Percentiles rank a stretch among this genome's conserved stretches.
phyloP scores from a whole-genome alignment of 2,113 vertebrate genomes.

The Gallinago paraguaiae region DNA sequence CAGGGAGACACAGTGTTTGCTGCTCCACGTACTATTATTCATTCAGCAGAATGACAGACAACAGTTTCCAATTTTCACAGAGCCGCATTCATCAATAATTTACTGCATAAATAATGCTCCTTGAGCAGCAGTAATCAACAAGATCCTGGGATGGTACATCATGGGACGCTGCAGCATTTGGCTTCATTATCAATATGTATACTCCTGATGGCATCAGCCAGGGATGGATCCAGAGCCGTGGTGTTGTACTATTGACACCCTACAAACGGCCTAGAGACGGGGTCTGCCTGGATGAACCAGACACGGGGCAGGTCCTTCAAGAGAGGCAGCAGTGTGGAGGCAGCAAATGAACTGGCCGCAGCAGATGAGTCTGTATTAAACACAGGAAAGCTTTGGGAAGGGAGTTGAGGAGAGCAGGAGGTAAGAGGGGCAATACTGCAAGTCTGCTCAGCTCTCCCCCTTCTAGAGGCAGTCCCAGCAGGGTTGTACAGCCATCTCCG shows the following conservation, averaged over 20 bases:
- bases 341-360: neutral
- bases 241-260: neutral
- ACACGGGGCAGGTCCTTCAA: neutral
- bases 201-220: neutral
- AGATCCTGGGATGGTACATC: neutral
- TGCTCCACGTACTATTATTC: neutral
- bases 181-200: neutral
- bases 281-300: neutral
- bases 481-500: neutral
- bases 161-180: neutral
- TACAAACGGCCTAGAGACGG: neutral
- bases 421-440: neutral
- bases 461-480: neutral
- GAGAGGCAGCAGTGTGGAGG: neutral
- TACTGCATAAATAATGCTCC: neutral
- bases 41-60: neutral
- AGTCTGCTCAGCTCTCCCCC: neutral
- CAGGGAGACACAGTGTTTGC: accelerated
- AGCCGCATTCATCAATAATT: neutral
- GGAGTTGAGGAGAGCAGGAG: neutral
- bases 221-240: accelerated
- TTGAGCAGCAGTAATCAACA: neutral
- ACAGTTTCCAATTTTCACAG: neutral
- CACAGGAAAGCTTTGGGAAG: neutral
- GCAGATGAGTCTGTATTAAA: neutral